Percentiles rank a stretch among this genome's conserved stretches.
phyloP scores from a whole-genome alignment of 2,797 vertebrate species.

The Coregonus suidteri region DNA sequence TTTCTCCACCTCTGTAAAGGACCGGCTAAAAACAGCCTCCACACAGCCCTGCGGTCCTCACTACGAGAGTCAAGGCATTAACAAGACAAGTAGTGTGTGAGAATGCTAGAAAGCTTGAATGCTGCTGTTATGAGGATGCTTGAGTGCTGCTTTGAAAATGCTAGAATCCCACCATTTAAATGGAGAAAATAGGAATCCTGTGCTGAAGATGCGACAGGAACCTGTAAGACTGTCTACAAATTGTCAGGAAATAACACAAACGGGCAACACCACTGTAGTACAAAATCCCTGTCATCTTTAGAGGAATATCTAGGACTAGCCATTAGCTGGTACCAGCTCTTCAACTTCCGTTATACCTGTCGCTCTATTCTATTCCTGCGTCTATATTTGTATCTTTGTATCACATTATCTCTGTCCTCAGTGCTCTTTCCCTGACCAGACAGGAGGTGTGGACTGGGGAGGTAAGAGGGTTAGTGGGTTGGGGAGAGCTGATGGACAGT shows the following conservation, averaged over 20 bases:
- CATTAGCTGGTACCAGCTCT: neutral
- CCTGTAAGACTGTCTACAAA: neutral
- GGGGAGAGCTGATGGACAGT: slow-evolving; percentile 31
- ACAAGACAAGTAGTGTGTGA: slow-evolving; percentile 10
- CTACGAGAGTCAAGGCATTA: no score
- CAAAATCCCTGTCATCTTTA: neutral
- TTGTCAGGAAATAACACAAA: neutral
- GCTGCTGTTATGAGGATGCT: neutral
- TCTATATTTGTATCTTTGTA: neutral
- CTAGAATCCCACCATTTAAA: neutral
- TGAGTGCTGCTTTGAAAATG: slow-evolving; percentile 19
- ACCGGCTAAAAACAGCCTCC: neutral
- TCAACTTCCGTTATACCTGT: neutral
- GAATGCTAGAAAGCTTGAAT: neutral
- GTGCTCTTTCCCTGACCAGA: slow-evolving; percentile 4
- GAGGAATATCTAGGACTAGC: neutral
- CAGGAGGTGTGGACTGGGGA: slow-evolving; percentile 27
- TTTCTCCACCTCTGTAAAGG: slow-evolving; percentile 1
- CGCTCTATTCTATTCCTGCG: neutral
- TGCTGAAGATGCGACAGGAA: neutral
- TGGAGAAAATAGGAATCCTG: neutral
- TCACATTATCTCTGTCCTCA: slow-evolving; percentile 12
- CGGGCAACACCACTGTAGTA: neutral
- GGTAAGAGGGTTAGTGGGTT: slow-evolving; percentile 25
- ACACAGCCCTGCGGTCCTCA: neutral